Evolutionary conservation across 2,113 vertebrate genomes (phyloP).

Genomic region (Rhombomys opimus): DNA sequence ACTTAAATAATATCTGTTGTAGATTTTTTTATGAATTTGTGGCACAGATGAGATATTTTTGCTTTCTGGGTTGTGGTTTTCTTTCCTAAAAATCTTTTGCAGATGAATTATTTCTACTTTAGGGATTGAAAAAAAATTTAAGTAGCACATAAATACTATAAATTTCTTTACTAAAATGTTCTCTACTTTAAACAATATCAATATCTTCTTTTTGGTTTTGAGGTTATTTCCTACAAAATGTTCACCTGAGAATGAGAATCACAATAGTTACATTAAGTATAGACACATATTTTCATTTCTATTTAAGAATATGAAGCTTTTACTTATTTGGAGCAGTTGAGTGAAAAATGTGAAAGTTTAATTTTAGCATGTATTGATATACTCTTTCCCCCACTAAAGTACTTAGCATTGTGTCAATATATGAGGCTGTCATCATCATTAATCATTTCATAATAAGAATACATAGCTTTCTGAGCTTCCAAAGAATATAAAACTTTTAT

Average conservation of each 20-base stretch:
- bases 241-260: neutral
- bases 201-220: neutral
- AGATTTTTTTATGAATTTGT: neutral
- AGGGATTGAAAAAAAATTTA: neutral
- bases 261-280: neutral
- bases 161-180: neutral
- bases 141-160: neutral
- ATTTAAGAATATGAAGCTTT: neutral
- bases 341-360: slow-evolving; percentile 32
- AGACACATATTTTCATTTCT: neutral
- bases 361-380: neutral
- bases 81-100: neutral
- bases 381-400: neutral
- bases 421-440: neutral
- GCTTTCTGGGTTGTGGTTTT: neutral
- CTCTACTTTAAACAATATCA: neutral
- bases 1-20: neutral
- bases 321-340: neutral
- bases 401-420: neutral
- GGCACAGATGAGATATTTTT: neutral
- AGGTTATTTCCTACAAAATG: neutral
- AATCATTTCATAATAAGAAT: slow-evolving; percentile 33
- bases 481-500: slow-evolving; percentile 65
- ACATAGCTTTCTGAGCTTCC: neutral
- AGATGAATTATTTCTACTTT: neutral